Base-by-base conservation (phyloP, 2,113 vertebrate species). In the Chamaea fasciata region DNA sequence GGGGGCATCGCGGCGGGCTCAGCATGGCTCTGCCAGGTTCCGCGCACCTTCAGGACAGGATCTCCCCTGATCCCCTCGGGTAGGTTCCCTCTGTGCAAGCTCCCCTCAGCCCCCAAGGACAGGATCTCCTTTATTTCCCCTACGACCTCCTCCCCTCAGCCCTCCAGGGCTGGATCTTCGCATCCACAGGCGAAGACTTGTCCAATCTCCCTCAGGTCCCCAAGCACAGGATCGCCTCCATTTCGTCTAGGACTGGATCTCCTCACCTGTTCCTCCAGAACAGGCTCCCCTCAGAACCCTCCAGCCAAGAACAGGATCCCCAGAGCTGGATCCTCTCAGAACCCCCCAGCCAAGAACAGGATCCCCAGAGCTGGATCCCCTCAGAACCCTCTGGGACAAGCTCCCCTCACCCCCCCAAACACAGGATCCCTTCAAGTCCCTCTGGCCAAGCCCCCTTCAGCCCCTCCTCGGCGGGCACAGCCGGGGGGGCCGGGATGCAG, bases 101-200 rank as follows among this genome's bases (percentile, higher is more conserved):
- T n/a, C 10, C 50, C 42, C 44, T 24, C 24, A 31, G 10, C 9
- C 44, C 5, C 4, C 42, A 35, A 16, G 7, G 12, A 0, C 33
- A 4, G 35, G 35, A 52, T 56, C 24, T 30, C 26, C 60, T 71
- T 63, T 31, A 64, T 47, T 78, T 23, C 12, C 22, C 50, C 27
- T 6, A 20, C 1, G 0, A 5, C 2, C 10, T 11, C 33, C 5
- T 81, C 49, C 50, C 33, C 8, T 31, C 12, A 33, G 22, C 33
- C 5, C 4, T 3, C 1, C 47, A 9, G 31, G 16, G 6, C 20
- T 2, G 49, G 8, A 50, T 47, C n/a, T 9, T 16, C 30, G 60
- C 47, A 44, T 65, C 10, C 82, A 41, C 28, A 64, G 28, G n/a
- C n/a, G n/a, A n/a, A n/a, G n/a, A n/a, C n/a, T 42, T 37, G 33